Conservation (phyloP, 1,140 invertebrate genomes). For the Euura saliciscinereae region DNA sequence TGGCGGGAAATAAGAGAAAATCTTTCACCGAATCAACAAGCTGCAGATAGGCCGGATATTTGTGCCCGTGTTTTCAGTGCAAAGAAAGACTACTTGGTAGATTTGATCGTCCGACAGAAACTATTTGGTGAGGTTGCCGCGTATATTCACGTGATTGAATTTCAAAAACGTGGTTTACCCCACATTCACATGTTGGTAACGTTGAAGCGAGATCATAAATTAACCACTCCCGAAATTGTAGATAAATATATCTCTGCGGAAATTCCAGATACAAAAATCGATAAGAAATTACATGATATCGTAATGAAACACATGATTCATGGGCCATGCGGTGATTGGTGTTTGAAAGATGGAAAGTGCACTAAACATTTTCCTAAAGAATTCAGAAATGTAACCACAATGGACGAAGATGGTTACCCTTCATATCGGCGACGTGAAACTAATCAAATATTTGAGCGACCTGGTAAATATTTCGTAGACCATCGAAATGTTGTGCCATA, state of each 20-base stretch:
- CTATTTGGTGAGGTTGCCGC: not conserved
- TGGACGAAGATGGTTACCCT: constrained; percentile 27
- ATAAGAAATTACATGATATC: constrained; percentile 15
- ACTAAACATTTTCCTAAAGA: constrained; percentile 26
- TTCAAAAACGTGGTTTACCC: constrained; percentile 28
- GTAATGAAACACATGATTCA: constrained; percentile 32
- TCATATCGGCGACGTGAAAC: constrained; percentile 21
- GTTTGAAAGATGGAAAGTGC: constrained; percentile 23
- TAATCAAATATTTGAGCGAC: not conserved
- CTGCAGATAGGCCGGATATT: constrained; percentile 39
- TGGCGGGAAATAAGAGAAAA: constrained; percentile 36
- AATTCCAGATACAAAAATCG: constrained; percentile 18
- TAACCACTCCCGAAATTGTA: constrained; percentile 23
- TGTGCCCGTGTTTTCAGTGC: constrained; percentile 27
- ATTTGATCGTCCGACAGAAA: constrained; percentile 20
- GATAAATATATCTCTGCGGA: constrained; percentile 21
- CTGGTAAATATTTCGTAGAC: not conserved
- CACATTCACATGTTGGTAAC: constrained; percentile 23
- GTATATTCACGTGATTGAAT: constrained; percentile 30
- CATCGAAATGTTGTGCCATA: constrained; percentile 15
- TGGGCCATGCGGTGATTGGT: constrained; percentile 23
- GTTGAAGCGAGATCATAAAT: constrained; percentile 24
- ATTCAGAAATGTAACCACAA: constrained; percentile 20
- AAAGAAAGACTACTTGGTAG: constrained; percentile 23
- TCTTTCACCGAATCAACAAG: constrained; percentile 28